A percentile compares a stretch with the other conserved stretches of the same genome.
Conservation (phyloP, 2,113 vertebrate species). For the Pheucticus melanocephalus region DNA sequence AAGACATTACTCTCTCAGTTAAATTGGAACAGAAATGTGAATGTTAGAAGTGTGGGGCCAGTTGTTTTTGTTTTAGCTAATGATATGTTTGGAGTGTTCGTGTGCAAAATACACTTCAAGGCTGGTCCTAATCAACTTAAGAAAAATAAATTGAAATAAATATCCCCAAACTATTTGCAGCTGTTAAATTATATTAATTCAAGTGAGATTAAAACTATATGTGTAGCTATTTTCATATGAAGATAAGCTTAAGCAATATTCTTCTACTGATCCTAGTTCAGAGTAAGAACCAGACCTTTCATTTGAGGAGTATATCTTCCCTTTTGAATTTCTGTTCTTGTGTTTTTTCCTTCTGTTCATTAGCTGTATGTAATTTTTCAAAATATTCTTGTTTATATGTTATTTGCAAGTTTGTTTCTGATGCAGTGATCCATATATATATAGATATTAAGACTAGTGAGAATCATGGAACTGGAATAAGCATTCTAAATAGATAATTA, state of each 20-base stretch:
- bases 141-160: conserved; percentile 44
- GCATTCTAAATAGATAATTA: neutral
- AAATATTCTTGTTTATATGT: neutral
- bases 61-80: neutral
- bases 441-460: neutral
- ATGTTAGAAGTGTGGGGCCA: neutral
- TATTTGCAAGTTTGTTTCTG: neutral
- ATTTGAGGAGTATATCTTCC: neutral
- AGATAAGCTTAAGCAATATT: conserved; percentile 13
- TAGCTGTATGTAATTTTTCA: neutral
- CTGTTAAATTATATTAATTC: conserved; percentile 42
- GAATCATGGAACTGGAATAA: neutral
- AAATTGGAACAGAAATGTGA: neutral
- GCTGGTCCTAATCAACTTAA: conserved; percentile 23
- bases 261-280: conserved; percentile 1
- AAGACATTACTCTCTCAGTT: neutral
- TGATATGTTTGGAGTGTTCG: neutral
- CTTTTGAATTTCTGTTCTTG: neutral
- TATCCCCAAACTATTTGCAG: conserved; percentile 1
- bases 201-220: conserved; percentile 29
- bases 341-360: accelerated
- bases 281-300: neutral
- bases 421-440: neutral
- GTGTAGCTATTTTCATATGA: neutral
- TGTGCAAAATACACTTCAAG: conserved; percentile 27